phyloP scores from a whole-genome alignment of 2,113 vertebrate genomes.

The Polypterus senegalus region DNA sequence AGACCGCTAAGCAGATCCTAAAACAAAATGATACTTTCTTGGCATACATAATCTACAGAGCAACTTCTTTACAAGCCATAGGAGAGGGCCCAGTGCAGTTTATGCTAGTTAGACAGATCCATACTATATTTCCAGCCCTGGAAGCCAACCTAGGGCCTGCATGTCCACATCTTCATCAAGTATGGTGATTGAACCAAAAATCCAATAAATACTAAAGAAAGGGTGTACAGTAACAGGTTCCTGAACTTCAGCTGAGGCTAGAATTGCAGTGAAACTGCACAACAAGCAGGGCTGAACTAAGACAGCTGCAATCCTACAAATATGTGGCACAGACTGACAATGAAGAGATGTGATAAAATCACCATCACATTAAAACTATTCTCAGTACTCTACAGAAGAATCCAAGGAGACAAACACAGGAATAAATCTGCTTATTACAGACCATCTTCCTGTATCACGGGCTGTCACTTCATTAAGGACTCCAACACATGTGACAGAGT shows the following conservation, averaged over 20 bases:
- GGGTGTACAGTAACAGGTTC: background rate
- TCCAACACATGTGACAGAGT: too few species aligned
- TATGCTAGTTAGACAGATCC: conserved; percentile 13
- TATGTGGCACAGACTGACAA: background rate
- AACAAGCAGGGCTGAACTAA: background rate
- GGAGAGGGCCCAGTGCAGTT: conserved; percentile 12
- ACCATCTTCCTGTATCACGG: too few species aligned
- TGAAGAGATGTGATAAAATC: too few species aligned
- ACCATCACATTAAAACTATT: too few species aligned
- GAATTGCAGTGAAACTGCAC: conserved; percentile 6
- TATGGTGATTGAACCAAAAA: background rate
- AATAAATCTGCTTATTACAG: too few species aligned
- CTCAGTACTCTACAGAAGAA: too few species aligned
- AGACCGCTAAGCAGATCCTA: conserved; percentile 13
- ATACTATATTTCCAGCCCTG: conserved; percentile 5
- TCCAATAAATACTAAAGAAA: conserved; percentile 3
- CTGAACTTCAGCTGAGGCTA: conserved; percentile 7
- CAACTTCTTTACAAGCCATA: conserved; percentile 13
- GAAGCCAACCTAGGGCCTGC: conserved; percentile 4
- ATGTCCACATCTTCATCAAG: conserved; percentile 8
- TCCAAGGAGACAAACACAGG: too few species aligned
- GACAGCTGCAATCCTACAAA: background rate
- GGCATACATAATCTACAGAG: conserved; percentile 9
- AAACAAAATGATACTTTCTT: conserved; percentile 5
- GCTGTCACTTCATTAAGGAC: too few species aligned